phyloP scores from a whole-genome alignment of 2,113 vertebrate genomes.

The Passer domesticus region DNA sequence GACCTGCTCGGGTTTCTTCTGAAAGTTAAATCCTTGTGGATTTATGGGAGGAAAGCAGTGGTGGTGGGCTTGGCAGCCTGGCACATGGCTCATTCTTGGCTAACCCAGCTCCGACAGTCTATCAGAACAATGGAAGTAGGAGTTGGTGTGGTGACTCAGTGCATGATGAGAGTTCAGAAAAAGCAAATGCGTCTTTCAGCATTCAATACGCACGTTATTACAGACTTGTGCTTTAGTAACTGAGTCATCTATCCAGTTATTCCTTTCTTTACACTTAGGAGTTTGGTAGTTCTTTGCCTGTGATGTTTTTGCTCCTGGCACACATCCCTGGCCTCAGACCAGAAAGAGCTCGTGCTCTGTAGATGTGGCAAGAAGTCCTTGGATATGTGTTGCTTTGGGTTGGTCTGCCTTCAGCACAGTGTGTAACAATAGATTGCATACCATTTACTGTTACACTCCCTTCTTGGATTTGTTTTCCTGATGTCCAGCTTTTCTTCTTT shows the following conservation, averaged over 20 bases:
- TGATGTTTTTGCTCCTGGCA: constrained; percentile 58
- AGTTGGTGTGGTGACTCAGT: constrained; percentile 47
- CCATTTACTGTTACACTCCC: not conserved
- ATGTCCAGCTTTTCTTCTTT: not conserved
- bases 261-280: constrained; percentile 14
- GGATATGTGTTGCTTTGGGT: not conserved
- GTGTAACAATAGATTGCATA: not conserved
- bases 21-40: not conserved
- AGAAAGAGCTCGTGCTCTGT: constrained; percentile 7
- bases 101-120: not conserved
- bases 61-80: not conserved
- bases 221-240: not conserved
- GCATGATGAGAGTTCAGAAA: constrained; percentile 18
- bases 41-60: not conserved
- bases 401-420: not conserved
- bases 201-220: not conserved
- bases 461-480: not conserved
- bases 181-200: constrained; percentile 5
- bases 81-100: not conserved
- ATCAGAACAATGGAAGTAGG: constrained; percentile 20
- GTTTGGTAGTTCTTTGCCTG: not conserved
- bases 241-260: constrained; percentile 27
- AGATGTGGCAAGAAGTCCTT: constrained; percentile 55
- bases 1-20: not conserved
- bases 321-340: constrained; percentile 32